Base-by-base conservation (phyloP, 37 sponge, comb jelly and placozoan genomes). In the Axinella damicornis region DNA sequence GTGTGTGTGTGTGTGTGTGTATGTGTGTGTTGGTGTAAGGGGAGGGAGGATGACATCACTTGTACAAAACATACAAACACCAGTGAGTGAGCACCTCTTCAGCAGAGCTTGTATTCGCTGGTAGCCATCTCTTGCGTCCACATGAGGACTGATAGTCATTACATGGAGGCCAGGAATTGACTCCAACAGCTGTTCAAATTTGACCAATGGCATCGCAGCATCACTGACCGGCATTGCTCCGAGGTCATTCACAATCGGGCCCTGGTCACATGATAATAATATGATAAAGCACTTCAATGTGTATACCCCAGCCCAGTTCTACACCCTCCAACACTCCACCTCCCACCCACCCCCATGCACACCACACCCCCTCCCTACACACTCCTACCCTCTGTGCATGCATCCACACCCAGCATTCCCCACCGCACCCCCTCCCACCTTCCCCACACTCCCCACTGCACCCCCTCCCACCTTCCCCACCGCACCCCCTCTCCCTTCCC, bases 231-330 rank as follows among this genome's bases (percentile, higher is more conserved):
- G 82, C 55, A 87, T 41, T 2, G 68, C 89, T 63, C 88, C 88
- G 34, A 77, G 75, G 38, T 87, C 87, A 69, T 86, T 86, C n/a
- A 86, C 77, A 40, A 86, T 82, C 0, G 87, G 87, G 15, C 87
- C 87, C 57, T 75, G 46, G 46, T 46, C n/a, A n/a, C n/a, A n/a
- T n/a, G n/a, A n/a, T n/a, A n/a, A n/a, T n/a, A n/a, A n/a, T n/a
- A n/a, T n/a, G n/a, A n/a, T n/a, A n/a, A n/a, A n/a, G n/a, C n/a
- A n/a, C n/a, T n/a, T n/a, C n/a, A n/a, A n/a, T n/a, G n/a, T n/a
- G n/a, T n/a, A 56, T 18, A 15, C 57, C 57, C 15, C 15, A 19
- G 18, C 57, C 18, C 57, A 56, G 18, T 19, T 18, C 57, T 19
- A 56, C 57, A 56, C 18, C 15, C 18, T 18, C 57, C 57, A 19